Conservation (phyloP, 2,113 vertebrate species). For the Scomber colias region DNA sequence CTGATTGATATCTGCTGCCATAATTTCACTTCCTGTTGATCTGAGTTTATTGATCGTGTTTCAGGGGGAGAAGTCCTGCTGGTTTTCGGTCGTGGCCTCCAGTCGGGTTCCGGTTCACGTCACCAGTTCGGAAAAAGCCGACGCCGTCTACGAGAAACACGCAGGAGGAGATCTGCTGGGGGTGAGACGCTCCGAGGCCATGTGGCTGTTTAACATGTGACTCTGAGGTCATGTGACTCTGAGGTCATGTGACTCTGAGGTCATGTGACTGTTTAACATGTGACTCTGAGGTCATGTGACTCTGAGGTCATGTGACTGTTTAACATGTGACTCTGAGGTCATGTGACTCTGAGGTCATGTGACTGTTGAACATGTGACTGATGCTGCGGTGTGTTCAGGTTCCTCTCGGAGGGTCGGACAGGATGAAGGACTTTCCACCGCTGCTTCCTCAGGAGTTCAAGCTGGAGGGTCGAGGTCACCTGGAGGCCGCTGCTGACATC, state of each 20-base stretch:
- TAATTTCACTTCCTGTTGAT: too few relatives aligned
- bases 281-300: too few relatives aligned
- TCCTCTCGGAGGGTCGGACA: slow-evolving; percentile 90
- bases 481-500: slow-evolving; percentile 92
- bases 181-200: slow-evolving; percentile 79
- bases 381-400: slow-evolving; percentile 75
- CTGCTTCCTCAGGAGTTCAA: slow-evolving; percentile 88
- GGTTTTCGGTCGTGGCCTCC: slow-evolving; percentile 93
- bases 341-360: neutral
- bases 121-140: slow-evolving; percentile 86
- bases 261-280: neutral
- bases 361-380: neutral
- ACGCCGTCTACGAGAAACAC: slow-evolving; percentile 87
- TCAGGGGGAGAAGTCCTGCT: slow-evolving; percentile 89
- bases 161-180: slow-evolving; percentile 86
- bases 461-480: slow-evolving; percentile 83
- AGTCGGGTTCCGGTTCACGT: slow-evolving; percentile 86
- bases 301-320: neutral
- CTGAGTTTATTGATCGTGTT: too few relatives aligned
- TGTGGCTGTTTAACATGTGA: neutral
- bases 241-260: neutral
- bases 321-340: neutral
- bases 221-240: neutral
- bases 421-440: slow-evolving; percentile 91
- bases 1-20: too few relatives aligned